Evolutionary conservation across 1,140 invertebrate genomes (phyloP).

Genomic region (Ptiloglossa arizonensis): DNA sequence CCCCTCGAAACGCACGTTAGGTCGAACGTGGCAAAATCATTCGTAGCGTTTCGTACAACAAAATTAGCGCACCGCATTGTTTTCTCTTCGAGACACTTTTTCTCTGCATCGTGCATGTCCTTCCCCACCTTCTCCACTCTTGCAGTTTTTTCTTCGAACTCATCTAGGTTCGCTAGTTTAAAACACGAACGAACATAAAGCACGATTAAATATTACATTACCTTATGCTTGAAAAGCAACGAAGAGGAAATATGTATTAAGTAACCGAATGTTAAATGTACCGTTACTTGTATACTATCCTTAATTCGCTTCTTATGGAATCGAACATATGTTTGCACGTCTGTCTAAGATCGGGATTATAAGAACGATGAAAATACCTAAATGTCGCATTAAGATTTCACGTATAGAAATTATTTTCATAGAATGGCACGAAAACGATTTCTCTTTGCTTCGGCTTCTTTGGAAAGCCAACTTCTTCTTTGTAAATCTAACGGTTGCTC

Average conservation of each 20-base stretch:
- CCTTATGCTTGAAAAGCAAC: too few species aligned
- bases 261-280: not conserved
- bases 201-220: not conserved
- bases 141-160: not conserved
- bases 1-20: slow-evolving; percentile 12
- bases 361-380: not conserved
- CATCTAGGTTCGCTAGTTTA: not conserved
- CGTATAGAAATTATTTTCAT: too few species aligned
- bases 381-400: too few species aligned
- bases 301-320: slow-evolving; percentile 1
- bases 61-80: not conserved
- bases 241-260: not conserved
- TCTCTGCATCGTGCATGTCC: not conserved
- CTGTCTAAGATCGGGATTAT: not conserved
- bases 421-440: too few species aligned
- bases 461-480: not conserved
- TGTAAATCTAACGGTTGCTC: not conserved
- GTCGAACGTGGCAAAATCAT: slow-evolving; percentile 46
- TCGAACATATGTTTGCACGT: slow-evolving; percentile 24
- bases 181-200: not conserved
- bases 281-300: slow-evolving; percentile 1
- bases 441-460: not conserved
- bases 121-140: not conserved
- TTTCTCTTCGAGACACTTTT: slow-evolving; percentile 14
- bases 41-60: not conserved